A percentile compares a stretch with the other conserved stretches of the same genome.
phyloP scores from a whole-genome alignment of 2,888 invertebrate species.

The Notodonta ziczac region DNA sequence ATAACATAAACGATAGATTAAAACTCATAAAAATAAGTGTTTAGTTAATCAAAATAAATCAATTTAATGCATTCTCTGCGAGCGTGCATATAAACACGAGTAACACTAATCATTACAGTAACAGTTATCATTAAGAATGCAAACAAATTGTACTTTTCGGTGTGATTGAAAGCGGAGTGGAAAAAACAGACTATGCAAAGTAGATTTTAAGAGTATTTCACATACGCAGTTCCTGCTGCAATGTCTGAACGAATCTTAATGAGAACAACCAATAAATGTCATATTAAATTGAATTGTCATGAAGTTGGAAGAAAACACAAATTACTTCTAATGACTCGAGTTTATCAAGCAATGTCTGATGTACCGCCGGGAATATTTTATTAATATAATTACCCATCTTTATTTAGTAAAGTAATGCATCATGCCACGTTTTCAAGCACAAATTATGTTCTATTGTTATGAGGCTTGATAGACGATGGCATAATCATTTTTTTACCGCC shows the following conservation, averaged over 20 bases:
- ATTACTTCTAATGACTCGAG: conserved; percentile 42
- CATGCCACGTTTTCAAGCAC: too few relatives aligned
- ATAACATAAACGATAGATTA: conserved; percentile 19
- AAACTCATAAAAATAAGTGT: conserved; percentile 30
- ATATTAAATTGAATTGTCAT: neutral
- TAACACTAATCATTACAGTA: conserved; percentile 26
- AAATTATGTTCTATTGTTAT: too few relatives aligned
- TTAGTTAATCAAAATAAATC: conserved; percentile 20
- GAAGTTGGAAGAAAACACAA: conserved; percentile 13
- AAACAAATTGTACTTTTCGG: conserved; percentile 69
- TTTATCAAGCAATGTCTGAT: conserved; percentile 7
- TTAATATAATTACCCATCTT: too few relatives aligned
- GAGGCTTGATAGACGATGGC: too few relatives aligned
- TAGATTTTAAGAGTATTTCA: conserved; percentile 34
- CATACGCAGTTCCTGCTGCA: conserved; percentile 42
- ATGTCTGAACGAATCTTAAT: conserved; percentile 35
- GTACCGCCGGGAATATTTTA: neutral
- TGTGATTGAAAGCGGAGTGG: conserved; percentile 35
- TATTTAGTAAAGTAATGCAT: too few relatives aligned
- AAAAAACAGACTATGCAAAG: conserved; percentile 24
- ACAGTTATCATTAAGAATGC: conserved; percentile 51
- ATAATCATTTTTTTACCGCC: neutral
- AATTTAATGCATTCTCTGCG: conserved; percentile 31
- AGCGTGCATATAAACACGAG: conserved; percentile 25
- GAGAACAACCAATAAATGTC: conserved; percentile 1